Base-by-base conservation (phyloP, 2,113 vertebrate genomes). In the Ictalurus punctatus region DNA sequence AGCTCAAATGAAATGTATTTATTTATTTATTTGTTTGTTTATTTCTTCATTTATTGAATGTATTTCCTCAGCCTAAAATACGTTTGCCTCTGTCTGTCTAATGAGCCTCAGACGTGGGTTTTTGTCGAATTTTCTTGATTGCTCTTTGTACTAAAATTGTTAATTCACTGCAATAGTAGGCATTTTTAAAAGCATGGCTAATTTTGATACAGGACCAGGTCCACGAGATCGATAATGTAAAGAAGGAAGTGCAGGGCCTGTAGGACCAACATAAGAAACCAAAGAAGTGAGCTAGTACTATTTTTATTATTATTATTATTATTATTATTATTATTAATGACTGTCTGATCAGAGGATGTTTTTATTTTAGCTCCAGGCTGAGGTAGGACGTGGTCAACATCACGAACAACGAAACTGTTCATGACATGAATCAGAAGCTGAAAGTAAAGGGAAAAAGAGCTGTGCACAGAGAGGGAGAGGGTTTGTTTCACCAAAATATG, bases 401-500 rank as follows among this genome's bases (percentile, higher is more conserved):
- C 1, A 44, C 12, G 7, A 81, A 81, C 52, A 56, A n/a, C 27
- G 27, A 81, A 25, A 56, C 56, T 16, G 14, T 30, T 7, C 23
- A 52, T 14, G 78, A 56, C 78, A 27, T 81, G 52, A 81, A 81
- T 52, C 27, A 81, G 52, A 81, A 14, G 14, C 78, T 81, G 78
- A 81, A 2, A 56, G 2, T 19, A 30, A 81, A 52, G 14, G 14
- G 78, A 56, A n/a, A 4, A 81, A 56, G 78, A 52, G 25, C n/a
- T 81, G 78, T 10, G 8, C 78, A 7, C 5, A 6, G 71, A 74
- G 71, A 74, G 71, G 8, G 1, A 37, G 4, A 80, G n/a, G 73
- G 73, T 76, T 76, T 3, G 73, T 76, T 37, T 76, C 3, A 10
- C 16, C n/a, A 40, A 0, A 79, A 54, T 54, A 4, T 13, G 6